Conservation (phyloP, 2,888 invertebrate species). For the Aromia moschata region DNA sequence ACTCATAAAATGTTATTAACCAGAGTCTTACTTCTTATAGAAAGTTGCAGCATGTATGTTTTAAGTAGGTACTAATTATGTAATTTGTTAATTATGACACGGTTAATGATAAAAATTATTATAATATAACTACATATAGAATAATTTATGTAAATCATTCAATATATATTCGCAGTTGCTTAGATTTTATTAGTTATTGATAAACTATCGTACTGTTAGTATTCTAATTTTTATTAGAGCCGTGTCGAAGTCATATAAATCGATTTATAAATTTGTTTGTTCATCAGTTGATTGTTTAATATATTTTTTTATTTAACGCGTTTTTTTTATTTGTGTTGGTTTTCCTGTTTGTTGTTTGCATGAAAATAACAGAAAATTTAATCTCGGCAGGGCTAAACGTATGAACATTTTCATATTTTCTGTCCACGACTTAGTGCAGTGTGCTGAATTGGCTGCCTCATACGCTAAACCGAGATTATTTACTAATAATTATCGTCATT, state of each 20-base stretch:
- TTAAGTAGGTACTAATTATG: slow-evolving; percentile 38
- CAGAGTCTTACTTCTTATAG: slow-evolving; percentile 33
- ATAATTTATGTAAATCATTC: slow-evolving; percentile 18
- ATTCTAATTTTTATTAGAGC: slow-evolving; percentile 21
- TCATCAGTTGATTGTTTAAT: slow-evolving; percentile 29
- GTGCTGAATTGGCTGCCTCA: no score
- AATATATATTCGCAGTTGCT: not conserved
- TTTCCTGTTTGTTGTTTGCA: not conserved
- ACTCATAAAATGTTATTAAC: slow-evolving; percentile 11
- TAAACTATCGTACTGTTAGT: not conserved
- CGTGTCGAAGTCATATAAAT: slow-evolving; percentile 22
- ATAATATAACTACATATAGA: slow-evolving; percentile 15
- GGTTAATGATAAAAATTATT: slow-evolving; percentile 29
- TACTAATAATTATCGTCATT: no score
- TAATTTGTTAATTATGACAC: slow-evolving; percentile 39
- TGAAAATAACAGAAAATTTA: slow-evolving; percentile 7
- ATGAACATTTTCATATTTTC: no score
- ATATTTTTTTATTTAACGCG: slow-evolving; percentile 27
- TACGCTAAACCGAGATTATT: no score
- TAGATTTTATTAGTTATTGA: slow-evolving; percentile 12
- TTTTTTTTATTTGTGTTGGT: slow-evolving; percentile 23
- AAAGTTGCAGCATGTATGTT: slow-evolving; percentile 33
- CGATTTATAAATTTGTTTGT: slow-evolving; percentile 24
- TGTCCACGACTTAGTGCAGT: no score
- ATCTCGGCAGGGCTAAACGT: no score